Evolutionary conservation across 2,888 invertebrate species (phyloP), one percentile per base, ranked within the genome.

Genomic region (Peribatodes rhomboidaria): DNA sequence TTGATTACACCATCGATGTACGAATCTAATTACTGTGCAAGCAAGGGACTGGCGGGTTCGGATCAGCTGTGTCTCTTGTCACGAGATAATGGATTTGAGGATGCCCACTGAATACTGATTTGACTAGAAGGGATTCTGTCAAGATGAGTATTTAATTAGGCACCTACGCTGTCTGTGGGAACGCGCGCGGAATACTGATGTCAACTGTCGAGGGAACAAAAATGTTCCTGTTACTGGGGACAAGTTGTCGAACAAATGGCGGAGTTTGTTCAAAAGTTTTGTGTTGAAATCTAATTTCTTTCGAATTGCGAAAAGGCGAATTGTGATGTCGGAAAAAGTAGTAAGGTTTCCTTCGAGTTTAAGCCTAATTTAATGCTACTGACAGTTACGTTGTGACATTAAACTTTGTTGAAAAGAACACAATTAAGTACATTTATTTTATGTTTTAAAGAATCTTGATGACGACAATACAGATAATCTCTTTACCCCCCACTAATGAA

Each of bases 1-100:
- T 87, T 91, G 89, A 89, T 92, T 90, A 89, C 85, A 82, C 76
- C 83, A 79, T 82, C 80, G 73, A 85, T 86, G 85, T 87, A 83
- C 83, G 82, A 89, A 90, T 89, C 87, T 86, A 88, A 91, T 91
- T 89, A 85, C 83, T 79, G 79, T 81, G 76, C 77, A 73, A 71
- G 70, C 57, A 53, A 65, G 68, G 74, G 74, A n/a, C 69, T 71
- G 73, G 33, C 44, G 74, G 71, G 79, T 75, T 78, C 74, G 79
- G 77, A 83, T 85, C 85, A 86, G 86, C 81, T 83, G 87, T 78
- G 79, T 66, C 72, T 71, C 80, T 80, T 84, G 86, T 87, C 86
- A 81, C 73, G 77, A 76, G 80, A 80, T 87, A 86, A 87, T 85
- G 81, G 84, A 82, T 83, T 85, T 83, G 78, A 74, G 80, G 71